These are phyloP conservation scores for Argyresthia albistria DNA, from an alignment of 2,888 invertebrate species.

Conservation along the genomic window DNA sequence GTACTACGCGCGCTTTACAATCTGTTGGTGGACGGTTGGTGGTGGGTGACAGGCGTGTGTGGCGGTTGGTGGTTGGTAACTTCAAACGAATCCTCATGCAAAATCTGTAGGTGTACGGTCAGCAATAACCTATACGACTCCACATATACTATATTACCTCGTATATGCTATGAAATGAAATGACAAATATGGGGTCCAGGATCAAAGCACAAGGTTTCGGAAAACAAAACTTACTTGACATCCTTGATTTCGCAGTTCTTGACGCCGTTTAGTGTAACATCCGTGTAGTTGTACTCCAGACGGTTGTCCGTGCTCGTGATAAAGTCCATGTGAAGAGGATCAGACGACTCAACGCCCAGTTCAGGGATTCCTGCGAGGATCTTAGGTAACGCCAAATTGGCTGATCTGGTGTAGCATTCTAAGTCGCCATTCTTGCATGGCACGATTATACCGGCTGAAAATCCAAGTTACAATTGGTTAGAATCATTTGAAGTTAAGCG, in stretches of 20 bases:
- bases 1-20: no score
- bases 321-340: slow-evolving; percentile 22
- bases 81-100: no score
- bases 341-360: slow-evolving; percentile 19
- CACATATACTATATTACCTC: no score
- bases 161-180: no score
- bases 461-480: neutral
- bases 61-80: no score
- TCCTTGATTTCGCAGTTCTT: slow-evolving; percentile 22
- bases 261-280: slow-evolving; percentile 21
- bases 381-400: slow-evolving; percentile 12
- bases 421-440: slow-evolving; percentile 23
- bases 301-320: slow-evolving; percentile 20
- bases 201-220: no score
- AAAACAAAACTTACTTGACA: slow-evolving; percentile 20
- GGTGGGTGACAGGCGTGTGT: no score
- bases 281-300: slow-evolving; percentile 20
- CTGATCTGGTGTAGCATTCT: slow-evolving; percentile 19
- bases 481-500: no score
- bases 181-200: no score
- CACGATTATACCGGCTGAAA: neutral
- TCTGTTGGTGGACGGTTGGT: no score
- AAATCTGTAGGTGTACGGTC: no score
- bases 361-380: slow-evolving; percentile 19
- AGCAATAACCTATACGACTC: no score